phyloP scores from a whole-genome alignment of 1,140 invertebrate species.

The Drosophila teissieri region DNA sequence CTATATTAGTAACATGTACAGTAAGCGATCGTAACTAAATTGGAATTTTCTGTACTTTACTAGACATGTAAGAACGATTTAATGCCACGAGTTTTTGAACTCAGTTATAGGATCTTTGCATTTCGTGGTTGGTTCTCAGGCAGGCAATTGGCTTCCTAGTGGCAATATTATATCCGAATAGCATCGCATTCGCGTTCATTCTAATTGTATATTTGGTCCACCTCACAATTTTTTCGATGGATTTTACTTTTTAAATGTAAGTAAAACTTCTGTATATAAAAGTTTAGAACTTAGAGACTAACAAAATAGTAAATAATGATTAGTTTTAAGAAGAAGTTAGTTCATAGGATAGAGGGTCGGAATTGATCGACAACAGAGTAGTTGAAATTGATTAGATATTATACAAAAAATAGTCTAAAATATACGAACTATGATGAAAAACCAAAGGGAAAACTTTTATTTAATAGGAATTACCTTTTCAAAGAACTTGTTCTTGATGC shows the following conservation, averaged over 20 bases:
- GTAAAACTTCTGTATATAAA: constrained; percentile 66
- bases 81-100: constrained; percentile 5
- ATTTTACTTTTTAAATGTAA: constrained; percentile 67
- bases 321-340: constrained; percentile 57
- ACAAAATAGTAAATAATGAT: constrained; percentile 30
- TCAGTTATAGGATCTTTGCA: constrained; percentile 28
- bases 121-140: constrained; percentile 49
- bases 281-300: constrained; percentile 40
- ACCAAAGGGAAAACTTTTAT: background rate
- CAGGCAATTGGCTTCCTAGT: constrained; percentile 50
- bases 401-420: constrained; percentile 58
- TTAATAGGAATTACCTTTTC: too few species aligned
- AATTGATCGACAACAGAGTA: constrained; percentile 43
- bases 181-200: constrained; percentile 15
- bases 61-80: constrained; percentile 33
- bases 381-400: constrained; percentile 63
- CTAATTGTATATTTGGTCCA: constrained; percentile 35
- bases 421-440: constrained; percentile 43
- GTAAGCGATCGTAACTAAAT: constrained; percentile 30
- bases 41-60: constrained; percentile 62
- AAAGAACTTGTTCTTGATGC: too few species aligned
- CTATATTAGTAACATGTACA: constrained; percentile 28
- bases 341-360: constrained; percentile 31
- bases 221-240: constrained; percentile 53
- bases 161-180: constrained; percentile 25